phyloP scores from a whole-genome alignment of 2,888 invertebrate genomes.

The Stenoptilia bipunctidactyla region DNA sequence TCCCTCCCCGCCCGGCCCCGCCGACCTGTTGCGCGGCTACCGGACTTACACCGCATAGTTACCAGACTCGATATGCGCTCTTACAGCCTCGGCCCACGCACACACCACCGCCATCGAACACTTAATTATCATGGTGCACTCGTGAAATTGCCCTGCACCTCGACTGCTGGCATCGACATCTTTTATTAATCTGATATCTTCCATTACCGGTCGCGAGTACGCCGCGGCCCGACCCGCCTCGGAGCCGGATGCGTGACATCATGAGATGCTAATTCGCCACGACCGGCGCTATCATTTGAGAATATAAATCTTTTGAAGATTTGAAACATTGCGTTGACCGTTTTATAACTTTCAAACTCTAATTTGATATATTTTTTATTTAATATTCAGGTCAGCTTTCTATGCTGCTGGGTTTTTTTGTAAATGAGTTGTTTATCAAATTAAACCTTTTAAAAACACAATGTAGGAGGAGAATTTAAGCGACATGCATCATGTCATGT shows the following conservation, averaged over 20 bases:
- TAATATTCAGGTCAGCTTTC: neutral
- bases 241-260: conserved; percentile 59
- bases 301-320: conserved; percentile 39
- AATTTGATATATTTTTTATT: neutral
- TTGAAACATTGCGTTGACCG: conserved; percentile 26
- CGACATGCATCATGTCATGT: no score
- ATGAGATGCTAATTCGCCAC: conserved; percentile 52
- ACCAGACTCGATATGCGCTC: conserved; percentile 66
- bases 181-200: conserved; percentile 57
- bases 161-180: conserved; percentile 51
- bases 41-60: conserved; percentile 72
- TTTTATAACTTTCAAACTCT: conserved; percentile 15
- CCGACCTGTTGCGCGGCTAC: conserved; percentile 67
- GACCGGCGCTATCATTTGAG: conserved; percentile 39
- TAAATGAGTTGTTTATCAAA: no score
- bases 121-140: conserved; percentile 59
- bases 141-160: conserved; percentile 59
- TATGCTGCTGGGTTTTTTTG: no score
- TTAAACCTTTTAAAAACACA: no score
- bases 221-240: conserved; percentile 41
- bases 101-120: conserved; percentile 44
- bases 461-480: no score
- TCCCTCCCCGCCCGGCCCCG: conserved; percentile 48
- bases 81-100: conserved; percentile 26
- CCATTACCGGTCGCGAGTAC: conserved; percentile 54